phyloP scores from a whole-genome alignment of 2,888 invertebrate genomes.

The Ramazzottius varieornatus region DNA sequence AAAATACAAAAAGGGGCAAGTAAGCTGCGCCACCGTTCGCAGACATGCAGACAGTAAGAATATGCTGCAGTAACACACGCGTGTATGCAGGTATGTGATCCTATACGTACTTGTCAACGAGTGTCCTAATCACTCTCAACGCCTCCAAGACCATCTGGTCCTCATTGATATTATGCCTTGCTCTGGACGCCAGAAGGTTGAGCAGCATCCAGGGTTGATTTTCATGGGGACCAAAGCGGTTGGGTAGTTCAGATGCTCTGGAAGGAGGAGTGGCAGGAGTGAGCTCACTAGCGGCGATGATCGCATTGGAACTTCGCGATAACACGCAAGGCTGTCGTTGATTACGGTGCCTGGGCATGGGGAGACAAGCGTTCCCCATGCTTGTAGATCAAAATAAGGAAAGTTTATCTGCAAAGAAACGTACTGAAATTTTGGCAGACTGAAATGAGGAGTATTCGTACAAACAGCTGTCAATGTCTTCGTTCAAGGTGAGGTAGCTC shows the following conservation, averaged over 20 bases:
- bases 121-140: slow-evolving; percentile 44
- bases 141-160: slow-evolving; percentile 54
- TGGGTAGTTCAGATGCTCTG: no score
- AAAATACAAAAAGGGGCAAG: no score
- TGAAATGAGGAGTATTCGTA: no score
- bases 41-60: neutral
- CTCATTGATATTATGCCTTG: slow-evolving; percentile 18
- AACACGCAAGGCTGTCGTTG: neutral
- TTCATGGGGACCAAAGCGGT: neutral
- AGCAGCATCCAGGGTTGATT: neutral
- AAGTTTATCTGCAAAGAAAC: neutral
- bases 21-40: no score
- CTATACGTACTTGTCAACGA: slow-evolving; percentile 49
- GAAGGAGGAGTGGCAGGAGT: no score
- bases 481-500: no score
- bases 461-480: no score
- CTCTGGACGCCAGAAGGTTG: neutral
- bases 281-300: neutral
- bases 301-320: neutral
- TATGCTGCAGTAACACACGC: neutral
- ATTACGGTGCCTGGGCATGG: neutral
- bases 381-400: neutral
- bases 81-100: neutral
- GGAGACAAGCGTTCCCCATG: neutral
- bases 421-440: no score